phyloP scores from a whole-genome alignment of 2,797 vertebrate genomes.

The Enteromius treurensis region DNA sequence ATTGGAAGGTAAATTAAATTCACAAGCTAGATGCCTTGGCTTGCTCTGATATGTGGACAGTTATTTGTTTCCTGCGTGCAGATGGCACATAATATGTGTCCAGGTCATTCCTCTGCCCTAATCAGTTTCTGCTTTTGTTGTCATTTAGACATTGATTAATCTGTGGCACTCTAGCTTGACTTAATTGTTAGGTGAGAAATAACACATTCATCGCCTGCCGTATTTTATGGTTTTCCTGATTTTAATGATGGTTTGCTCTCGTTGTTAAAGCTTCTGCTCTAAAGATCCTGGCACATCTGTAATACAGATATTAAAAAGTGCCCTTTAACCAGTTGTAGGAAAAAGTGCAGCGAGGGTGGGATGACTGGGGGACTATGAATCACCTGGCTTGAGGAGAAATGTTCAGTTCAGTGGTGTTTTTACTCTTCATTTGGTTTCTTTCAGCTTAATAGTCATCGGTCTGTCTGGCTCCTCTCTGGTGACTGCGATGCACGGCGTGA shows the following conservation, averaged over 20 bases:
- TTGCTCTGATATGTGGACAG: not conserved
- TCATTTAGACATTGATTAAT: slow-evolving; percentile 43
- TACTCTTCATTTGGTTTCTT: slow-evolving; percentile 54
- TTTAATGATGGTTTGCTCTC: slow-evolving; percentile 43
- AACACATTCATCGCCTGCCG: slow-evolving; percentile 63
- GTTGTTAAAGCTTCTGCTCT: slow-evolving; percentile 68
- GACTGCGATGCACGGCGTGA: slow-evolving; percentile 48
- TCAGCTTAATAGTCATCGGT: slow-evolving; percentile 50
- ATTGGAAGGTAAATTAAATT: slow-evolving; percentile 13
- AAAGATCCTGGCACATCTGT: slow-evolving; percentile 64
- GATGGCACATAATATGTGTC: slow-evolving; percentile 14
- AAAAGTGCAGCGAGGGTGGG: slow-evolving; percentile 55
- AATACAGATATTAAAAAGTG: slow-evolving; percentile 63
- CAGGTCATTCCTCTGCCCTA: slow-evolving; percentile 7
- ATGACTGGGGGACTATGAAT: slow-evolving; percentile 66
- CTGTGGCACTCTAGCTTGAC: slow-evolving; percentile 55
- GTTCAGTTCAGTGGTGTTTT: slow-evolving; percentile 25
- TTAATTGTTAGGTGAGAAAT: slow-evolving; percentile 62
- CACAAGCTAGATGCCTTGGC: slow-evolving; percentile 19
- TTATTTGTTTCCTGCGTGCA: slow-evolving; percentile 25
- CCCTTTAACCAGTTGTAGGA: slow-evolving; percentile 71
- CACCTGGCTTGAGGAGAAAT: slow-evolving; percentile 42
- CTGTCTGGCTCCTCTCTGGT: slow-evolving; percentile 48
- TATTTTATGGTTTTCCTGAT: slow-evolving; percentile 65
- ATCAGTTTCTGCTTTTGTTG: slow-evolving; percentile 39